These are phyloP conservation scores for Dioctria linearis DNA, from an alignment of 2,888 invertebrate genomes.

Conservation along the genomic window DNA sequence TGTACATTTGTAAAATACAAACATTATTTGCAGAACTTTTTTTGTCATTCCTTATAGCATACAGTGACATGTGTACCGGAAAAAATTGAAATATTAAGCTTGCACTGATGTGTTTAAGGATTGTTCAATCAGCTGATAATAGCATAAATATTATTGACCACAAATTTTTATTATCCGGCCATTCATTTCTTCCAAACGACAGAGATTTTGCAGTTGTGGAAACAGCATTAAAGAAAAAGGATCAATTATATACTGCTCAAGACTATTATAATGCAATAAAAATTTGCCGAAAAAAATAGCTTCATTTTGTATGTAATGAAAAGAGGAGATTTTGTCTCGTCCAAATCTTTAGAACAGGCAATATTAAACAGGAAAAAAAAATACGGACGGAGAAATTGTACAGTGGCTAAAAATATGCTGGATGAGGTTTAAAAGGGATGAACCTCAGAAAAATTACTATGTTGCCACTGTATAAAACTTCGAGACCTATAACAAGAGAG, in stretches of 20 bases:
- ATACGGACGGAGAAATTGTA: no score
- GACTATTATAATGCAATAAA: not conserved
- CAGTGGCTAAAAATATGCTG: not conserved
- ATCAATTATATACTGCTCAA: not conserved
- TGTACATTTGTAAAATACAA: no score
- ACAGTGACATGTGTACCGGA: slow-evolving; percentile 47
- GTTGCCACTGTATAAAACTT: no score
- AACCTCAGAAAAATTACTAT: no score
- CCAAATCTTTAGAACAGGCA: not conserved
- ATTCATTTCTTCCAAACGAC: slow-evolving; percentile 48
- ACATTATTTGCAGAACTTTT: no score
- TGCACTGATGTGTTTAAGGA: slow-evolving; percentile 56
- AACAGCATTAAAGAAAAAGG: not conserved
- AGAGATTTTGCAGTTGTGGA: slow-evolving; percentile 44
- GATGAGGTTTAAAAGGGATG: slow-evolving; percentile 11
- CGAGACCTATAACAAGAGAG: no score
- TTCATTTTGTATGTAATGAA: slow-evolving; percentile 4
- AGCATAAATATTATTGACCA: slow-evolving; percentile 54
- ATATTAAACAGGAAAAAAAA: slow-evolving; percentile 13
- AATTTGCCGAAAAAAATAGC: not conserved
- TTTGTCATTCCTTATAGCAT: no score
- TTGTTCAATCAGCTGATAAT: slow-evolving; percentile 51
- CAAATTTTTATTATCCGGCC: no score
- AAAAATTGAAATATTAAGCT: slow-evolving; percentile 56
- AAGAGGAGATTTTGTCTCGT: not conserved